phyloP scores from a whole-genome alignment of 2,888 invertebrate species.

The Trichopria drosophilae region DNA sequence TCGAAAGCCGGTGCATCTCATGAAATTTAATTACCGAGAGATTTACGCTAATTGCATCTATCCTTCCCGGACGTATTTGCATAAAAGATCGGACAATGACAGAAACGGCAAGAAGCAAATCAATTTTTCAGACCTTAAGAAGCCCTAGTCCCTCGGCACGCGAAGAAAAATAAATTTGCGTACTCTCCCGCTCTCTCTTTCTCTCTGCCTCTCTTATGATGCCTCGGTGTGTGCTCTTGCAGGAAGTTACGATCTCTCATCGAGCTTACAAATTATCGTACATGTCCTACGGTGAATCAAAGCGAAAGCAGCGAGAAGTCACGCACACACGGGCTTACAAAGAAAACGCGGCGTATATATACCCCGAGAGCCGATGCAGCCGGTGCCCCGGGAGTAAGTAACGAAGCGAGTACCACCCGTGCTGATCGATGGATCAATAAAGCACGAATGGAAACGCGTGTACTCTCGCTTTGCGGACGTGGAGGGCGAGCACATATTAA shows the following conservation, averaged over 20 bases:
- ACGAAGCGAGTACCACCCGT: conserved; percentile 30
- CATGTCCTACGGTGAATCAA: conserved; percentile 32
- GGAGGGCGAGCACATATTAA: conserved; percentile 50
- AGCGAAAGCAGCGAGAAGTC: conserved; percentile 6
- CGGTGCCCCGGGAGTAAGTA: conserved; percentile 1
- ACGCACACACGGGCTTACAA: conserved; percentile 13
- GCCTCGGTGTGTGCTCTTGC: too few relatives aligned
- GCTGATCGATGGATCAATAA: conserved; percentile 50
- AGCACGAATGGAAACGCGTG: conserved; percentile 44
- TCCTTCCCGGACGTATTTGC: too few relatives aligned
- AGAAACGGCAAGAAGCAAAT: too few relatives aligned
- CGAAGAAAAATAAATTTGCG: too few relatives aligned
- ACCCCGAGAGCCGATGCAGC: not conserved
- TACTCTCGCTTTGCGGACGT: conserved; percentile 27
- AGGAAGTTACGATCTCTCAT: conserved; percentile 36
- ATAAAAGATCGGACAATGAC: too few relatives aligned
- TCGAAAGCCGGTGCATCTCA: too few relatives aligned
- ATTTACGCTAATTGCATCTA: too few relatives aligned
- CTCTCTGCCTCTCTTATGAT: too few relatives aligned
- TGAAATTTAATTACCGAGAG: too few relatives aligned
- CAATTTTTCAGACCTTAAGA: too few relatives aligned
- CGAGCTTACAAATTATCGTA: conserved; percentile 35
- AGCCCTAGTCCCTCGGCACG: too few relatives aligned
- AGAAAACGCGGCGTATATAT: not conserved
- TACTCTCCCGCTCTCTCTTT: too few relatives aligned